Percentiles rank a stretch among this genome's conserved stretches.
Conservation (phyloP, 2,113 vertebrate species). For the Ariopsis seemanni region DNA sequence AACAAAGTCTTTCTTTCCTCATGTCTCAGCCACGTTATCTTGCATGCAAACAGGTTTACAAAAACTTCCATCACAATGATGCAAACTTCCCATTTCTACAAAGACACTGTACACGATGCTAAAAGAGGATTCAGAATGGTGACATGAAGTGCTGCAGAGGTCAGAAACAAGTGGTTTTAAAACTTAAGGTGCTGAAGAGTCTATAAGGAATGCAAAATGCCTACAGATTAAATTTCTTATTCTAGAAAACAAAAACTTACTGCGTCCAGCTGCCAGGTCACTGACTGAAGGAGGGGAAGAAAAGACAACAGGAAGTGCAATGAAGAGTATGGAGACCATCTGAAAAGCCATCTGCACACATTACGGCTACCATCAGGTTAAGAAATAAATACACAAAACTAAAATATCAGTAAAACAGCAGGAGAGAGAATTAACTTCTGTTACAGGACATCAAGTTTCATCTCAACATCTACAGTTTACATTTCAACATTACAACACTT, state of each 20-base stretch:
- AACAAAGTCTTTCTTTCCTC: no score
- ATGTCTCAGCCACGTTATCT: no score
- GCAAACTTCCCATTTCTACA: neutral
- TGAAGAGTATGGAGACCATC: conserved; percentile 57
- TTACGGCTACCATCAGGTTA: neutral
- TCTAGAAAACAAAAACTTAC: conserved; percentile 59
- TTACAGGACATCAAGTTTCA: neutral
- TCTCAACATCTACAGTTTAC: neutral
- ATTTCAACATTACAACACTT: neutral
- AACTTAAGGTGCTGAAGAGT: neutral
- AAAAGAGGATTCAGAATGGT: neutral
- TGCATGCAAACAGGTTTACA: no score
- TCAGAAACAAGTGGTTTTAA: neutral
- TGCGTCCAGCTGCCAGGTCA: conserved; percentile 56
- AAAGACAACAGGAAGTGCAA: conserved; percentile 60
- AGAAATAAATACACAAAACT: neutral
- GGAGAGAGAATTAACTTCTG: neutral
- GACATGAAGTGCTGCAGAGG: neutral
- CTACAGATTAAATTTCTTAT: neutral
- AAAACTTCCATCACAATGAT: neutral
- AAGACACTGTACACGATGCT: neutral
- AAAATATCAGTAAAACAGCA: neutral
- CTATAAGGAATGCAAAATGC: neutral
- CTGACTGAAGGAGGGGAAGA: conserved; percentile 66
- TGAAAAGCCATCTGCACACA: conserved; percentile 63